Evolutionary conservation across 2,113 vertebrate genomes (phyloP).

Genomic region (Microtus oregoni): DNA sequence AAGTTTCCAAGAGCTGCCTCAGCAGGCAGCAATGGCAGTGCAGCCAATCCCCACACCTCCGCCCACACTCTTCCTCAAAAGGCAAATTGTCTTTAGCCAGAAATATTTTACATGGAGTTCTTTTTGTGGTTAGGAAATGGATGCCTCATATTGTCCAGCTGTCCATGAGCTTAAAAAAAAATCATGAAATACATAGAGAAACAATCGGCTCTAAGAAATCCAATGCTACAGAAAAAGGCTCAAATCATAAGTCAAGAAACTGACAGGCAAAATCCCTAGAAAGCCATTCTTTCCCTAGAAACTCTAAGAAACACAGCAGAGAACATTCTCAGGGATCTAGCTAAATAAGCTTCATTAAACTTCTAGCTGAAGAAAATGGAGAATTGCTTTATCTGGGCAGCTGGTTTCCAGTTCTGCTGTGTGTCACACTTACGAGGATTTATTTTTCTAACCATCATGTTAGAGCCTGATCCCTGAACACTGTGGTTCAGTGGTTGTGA

Average conservation of each 20-base stretch:
- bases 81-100: neutral
- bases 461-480: neutral
- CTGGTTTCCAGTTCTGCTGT: neutral
- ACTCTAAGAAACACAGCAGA: conserved; percentile 27
- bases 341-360: conserved; percentile 46
- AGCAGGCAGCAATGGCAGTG: neutral
- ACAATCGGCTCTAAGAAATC: neutral
- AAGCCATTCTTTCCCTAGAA: conserved; percentile 6
- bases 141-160: neutral
- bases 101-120: neutral
- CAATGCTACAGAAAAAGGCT: neutral
- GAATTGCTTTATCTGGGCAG: neutral
- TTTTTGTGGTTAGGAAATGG: conserved; percentile 38
- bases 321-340: conserved; percentile 38
- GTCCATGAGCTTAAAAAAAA: neutral
- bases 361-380: conserved; percentile 18
- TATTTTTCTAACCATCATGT: neutral
- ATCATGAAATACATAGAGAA: neutral
- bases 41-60: neutral
- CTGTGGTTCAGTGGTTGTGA: neutral
- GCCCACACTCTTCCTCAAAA: neutral
- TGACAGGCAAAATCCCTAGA: conserved; percentile 43
- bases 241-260: conserved; percentile 49
- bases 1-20: neutral
- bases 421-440: neutral